Conservation (phyloP, 2,888 invertebrate genomes). For the Conistra vaccinii region DNA sequence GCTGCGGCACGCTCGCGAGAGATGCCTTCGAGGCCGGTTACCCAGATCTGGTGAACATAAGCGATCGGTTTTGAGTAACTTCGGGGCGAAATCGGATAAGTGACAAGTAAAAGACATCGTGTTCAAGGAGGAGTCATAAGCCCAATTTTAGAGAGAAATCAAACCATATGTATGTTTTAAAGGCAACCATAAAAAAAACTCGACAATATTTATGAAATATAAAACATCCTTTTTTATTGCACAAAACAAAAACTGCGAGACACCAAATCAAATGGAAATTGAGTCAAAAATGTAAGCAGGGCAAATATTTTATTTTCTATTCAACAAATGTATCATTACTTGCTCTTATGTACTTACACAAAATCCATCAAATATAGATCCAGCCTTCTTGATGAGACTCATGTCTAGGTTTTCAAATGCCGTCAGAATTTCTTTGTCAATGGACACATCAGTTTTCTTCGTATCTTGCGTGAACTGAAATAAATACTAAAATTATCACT, state of each 20-base stretch:
- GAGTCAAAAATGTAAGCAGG: neutral
- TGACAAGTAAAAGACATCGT: neutral
- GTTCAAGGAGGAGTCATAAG: neutral
- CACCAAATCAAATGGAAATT: neutral
- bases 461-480: constrained; percentile 82
- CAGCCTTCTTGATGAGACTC: constrained; percentile 93
- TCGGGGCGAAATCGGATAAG: neutral
- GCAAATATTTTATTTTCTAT: neutral
- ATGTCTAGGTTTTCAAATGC: constrained; percentile 90
- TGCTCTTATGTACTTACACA: constrained; percentile 91
- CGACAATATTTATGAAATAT: neutral
- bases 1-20: constrained; percentile 83
- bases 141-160: neutral
- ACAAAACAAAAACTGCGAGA: neutral
- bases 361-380: constrained; percentile 97
- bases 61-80: neutral
- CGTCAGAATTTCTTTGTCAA: constrained; percentile 79
- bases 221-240: neutral
- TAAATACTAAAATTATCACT: neutral
- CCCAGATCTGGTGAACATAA: constrained; percentile 80
- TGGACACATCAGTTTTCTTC: constrained; percentile 75
- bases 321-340: neutral
- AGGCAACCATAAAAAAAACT: neutral
- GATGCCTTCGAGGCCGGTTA: constrained; percentile 80
- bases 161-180: neutral